Evolutionary conservation across 2,113 vertebrate genomes (phyloP), one percentile per base, ranked within the genome.

Genomic region (Noturus placidus): DNA sequence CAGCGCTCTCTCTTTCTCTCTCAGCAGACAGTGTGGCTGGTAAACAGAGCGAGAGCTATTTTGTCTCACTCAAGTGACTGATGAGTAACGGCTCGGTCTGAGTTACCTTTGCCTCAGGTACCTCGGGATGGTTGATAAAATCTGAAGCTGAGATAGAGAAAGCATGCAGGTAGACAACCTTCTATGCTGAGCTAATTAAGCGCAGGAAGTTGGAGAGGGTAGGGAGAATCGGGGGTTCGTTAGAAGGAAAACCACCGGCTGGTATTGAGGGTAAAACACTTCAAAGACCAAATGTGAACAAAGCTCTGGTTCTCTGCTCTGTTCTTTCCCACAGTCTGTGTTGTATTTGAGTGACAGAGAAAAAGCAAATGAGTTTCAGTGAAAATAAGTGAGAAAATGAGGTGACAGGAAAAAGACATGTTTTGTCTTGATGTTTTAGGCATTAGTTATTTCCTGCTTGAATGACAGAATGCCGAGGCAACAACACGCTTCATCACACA

Each of bases 31-130:
- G 33, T 65, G 52, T n/a, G 14, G 56, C 57, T 82, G 57, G 85
- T 87, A 86, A 89, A 89, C 84, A 57, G 22, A 33, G 83, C 20
- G 33, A 77, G 38, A 65, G 35, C 57, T 65, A 65, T 67, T 88
- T 77, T 77, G 70, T 88, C 83, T 61, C 52, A 5, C 65, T 50
- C 61, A 30, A 54, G 38, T 20, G 56, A 77, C 56, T 82, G 42
- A 85, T 65, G 46, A 46, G 76, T 72, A 79, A 86, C 35, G 20
- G 61, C 30, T 46, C 74, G 25, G 33, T 80, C 35, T 19, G 74
- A 42, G 50, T 14, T 77, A 30, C 33, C 30, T 59, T 65, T 20
- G 46, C 72, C 70, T 86, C 77, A 59, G 56, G 13, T n/a, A 38
- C 11, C 22, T n/a, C 6, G 7, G 10, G 9, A 46, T 83, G 59